Evolutionary conservation across 2,888 invertebrate genomes (phyloP), one percentile per base, ranked within the genome.

Genomic region (Catocala fraxini): DNA sequence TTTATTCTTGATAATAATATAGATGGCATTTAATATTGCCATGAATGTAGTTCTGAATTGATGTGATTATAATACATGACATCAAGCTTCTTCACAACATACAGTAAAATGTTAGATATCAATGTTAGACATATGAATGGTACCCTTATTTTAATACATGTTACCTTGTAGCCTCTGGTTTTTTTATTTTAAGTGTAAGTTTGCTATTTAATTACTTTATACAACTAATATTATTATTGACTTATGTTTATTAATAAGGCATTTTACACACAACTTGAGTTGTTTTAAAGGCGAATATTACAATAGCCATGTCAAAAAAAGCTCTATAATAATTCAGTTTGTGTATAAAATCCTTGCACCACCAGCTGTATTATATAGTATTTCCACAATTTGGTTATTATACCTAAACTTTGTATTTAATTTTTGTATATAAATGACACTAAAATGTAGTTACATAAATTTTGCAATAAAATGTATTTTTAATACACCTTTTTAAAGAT

Each of bases 401-500:
- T 86, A 80, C 80, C 78, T 77, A 81, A 81, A 81, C 77, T 80
- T 84, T 89, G 83, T 92, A 91, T 91, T 93, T 88, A 89, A 89
- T 92, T 91, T 92, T 90, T 94, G 92, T 94, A 93, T 93, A 93
- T 93, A 92, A 89, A 88, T 89, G 89, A 92, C 93, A 91, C 90
- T 89, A 85, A 88, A 89, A 88, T 88, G 87, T 92, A 92, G 91
- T 86, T 89, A 89, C 89, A 89, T 91, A 92, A 88, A 84, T 91
- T 92, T 91, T 89, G 91, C 93, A 93, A 93, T 93, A 92, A 93
- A 94, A 88, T 89, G 93, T 93, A 93, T 94, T 94, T 93, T 94
- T 93, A 94, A 89, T 94, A 94, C 91, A 93, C 91, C 89, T 92
- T 91, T 90, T 67, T 64, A 69, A 65, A 56, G 73, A 35, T 59